A percentile compares a stretch with the other conserved stretches of the same genome.
These are phyloP conservation scores for Molanna angustata DNA, from an alignment of 2,888 invertebrate species.

Conservation along the genomic window DNA sequence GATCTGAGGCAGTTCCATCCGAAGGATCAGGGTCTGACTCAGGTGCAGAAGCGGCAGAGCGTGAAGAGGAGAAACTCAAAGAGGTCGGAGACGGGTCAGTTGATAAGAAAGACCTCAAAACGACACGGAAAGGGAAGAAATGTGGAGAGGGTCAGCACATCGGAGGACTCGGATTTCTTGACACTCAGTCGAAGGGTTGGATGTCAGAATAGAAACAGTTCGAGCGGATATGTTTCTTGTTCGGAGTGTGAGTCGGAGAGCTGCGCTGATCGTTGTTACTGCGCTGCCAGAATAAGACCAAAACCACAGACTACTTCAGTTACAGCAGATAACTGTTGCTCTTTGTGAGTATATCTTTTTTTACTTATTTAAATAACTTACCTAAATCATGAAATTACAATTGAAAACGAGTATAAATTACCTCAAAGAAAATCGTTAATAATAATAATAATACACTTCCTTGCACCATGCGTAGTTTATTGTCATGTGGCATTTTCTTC, in stretches of 20 bases:
- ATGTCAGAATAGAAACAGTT: slow-evolving; percentile 59
- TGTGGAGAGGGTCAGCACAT: slow-evolving; percentile 60
- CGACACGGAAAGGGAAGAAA: slow-evolving; percentile 51
- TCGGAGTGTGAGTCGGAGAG: slow-evolving; percentile 88
- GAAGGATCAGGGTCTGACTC: slow-evolving; percentile 50
- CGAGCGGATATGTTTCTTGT: slow-evolving; percentile 77
- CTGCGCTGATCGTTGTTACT: slow-evolving; percentile 84
- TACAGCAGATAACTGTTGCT: slow-evolving; percentile 48
- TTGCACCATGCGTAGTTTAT: too few relatives aligned
- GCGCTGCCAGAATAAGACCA: slow-evolving; percentile 44
- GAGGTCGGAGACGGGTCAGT: slow-evolving; percentile 41
- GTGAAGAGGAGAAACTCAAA: slow-evolving; percentile 47
- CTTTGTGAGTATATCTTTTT: slow-evolving; percentile 47
- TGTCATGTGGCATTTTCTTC: too few relatives aligned
- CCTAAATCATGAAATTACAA: too few relatives aligned
- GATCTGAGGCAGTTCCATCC: slow-evolving; percentile 61
- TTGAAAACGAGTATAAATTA: too few relatives aligned
- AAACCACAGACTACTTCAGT: slow-evolving; percentile 15
- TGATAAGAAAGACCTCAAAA: slow-evolving; percentile 43
- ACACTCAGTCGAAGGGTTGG: slow-evolving; percentile 56
- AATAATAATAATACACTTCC: too few relatives aligned
- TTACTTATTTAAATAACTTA: too few relatives aligned
- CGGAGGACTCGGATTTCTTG: slow-evolving; percentile 60
- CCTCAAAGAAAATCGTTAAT: too few relatives aligned
- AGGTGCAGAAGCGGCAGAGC: slow-evolving; percentile 46